These are phyloP conservation scores for Macrobrachium nipponense DNA, from an alignment of 1,140 invertebrate species.

Conservation along the genomic window DNA sequence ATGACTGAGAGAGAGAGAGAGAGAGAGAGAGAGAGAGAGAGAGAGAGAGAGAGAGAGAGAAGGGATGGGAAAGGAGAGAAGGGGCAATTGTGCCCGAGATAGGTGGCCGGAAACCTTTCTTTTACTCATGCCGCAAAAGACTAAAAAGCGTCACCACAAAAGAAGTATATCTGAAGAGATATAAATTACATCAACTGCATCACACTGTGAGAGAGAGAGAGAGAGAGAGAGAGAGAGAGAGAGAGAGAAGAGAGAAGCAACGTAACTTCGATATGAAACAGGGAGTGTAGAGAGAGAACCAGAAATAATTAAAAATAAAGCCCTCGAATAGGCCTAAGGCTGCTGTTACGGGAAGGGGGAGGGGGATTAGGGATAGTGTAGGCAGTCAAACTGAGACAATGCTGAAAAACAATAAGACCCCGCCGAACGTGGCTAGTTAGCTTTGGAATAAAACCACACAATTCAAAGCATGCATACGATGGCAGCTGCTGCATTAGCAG, in stretches of 20 bases:
- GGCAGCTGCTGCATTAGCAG: not conserved
- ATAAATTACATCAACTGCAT: not conserved
- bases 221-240: slow-evolving; percentile 1
- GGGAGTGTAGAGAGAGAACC: not conserved
- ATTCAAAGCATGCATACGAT: no score
- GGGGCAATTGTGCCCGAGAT: not conserved
- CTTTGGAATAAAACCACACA: no score
- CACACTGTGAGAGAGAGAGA: slow-evolving; percentile 10
- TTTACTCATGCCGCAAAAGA: no score
- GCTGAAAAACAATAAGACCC: no score
- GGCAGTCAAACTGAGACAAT: no score
- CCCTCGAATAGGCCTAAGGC: no score
- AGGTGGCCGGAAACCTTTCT: not conserved
- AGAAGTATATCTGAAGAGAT: no score
- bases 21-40: slow-evolving; percentile 40
- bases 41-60: slow-evolving; percentile 19
- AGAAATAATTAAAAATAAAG: no score
- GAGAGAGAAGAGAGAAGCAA: not conserved
- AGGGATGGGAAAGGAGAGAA: not conserved
- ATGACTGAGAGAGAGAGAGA: slow-evolving; percentile 45
- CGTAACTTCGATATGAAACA: not conserved
- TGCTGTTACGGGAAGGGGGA: no score
- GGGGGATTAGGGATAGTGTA: no score
- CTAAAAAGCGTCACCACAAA: no score
- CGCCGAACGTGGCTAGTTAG: no score